Conservation (phyloP, 1,140 invertebrate genomes). For the Hetaerina americana region DNA sequence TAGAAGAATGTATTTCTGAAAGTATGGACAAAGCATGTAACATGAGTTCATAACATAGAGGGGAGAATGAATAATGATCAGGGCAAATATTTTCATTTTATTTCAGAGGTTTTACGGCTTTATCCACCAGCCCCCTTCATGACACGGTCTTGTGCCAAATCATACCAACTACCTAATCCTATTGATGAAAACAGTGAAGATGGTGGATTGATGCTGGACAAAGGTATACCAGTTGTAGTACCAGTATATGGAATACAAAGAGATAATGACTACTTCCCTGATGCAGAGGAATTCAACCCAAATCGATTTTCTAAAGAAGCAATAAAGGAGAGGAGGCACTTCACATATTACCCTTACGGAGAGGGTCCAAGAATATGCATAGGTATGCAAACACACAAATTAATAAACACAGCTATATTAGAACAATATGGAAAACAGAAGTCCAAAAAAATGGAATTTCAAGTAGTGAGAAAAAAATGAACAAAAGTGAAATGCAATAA, state of each 20-base stretch:
- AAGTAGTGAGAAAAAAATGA: too few relatives aligned
- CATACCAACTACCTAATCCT: not conserved
- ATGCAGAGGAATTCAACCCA: conserved; percentile 49
- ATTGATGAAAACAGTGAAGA: conserved; percentile 25
- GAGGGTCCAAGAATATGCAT: conserved; percentile 36
- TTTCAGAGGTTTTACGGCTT: conserved; percentile 39
- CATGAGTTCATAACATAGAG: too few relatives aligned
- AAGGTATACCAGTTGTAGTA: conserved; percentile 15
- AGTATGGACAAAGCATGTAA: too few relatives aligned
- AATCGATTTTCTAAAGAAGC: conserved; percentile 39
- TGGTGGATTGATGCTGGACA: conserved; percentile 23
- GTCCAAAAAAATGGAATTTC: too few relatives aligned
- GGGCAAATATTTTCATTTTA: conserved; percentile 12
- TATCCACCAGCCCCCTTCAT: conserved; percentile 38
- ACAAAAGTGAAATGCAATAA: too few relatives aligned
- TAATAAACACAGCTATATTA: too few relatives aligned
- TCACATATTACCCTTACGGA: conserved; percentile 39
- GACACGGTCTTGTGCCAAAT: not conserved
- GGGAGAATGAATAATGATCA: too few relatives aligned
- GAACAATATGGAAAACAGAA: too few relatives aligned
- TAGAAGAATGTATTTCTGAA: too few relatives aligned
- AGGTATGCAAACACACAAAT: conserved; percentile 18
- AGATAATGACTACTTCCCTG: conserved; percentile 37
- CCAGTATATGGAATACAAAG: conserved; percentile 28
- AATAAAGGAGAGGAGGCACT: conserved; percentile 18